A percentile compares a stretch with the other conserved stretches of the same genome.
Evolutionary conservation across 1,140 invertebrate species (phyloP).

Genomic region (Babylonia areolata): DNA sequence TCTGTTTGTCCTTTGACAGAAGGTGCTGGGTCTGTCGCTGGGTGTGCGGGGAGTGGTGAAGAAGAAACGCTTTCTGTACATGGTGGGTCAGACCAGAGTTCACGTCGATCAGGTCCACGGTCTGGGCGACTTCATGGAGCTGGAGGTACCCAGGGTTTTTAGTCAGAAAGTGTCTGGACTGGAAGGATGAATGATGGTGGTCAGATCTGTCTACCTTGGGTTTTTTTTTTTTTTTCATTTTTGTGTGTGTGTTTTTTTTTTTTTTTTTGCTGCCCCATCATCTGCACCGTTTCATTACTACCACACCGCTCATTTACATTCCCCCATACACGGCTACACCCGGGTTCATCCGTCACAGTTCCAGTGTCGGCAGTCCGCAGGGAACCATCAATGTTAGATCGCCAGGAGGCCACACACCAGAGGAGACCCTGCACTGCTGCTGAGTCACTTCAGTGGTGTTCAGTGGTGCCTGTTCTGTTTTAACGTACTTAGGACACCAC

Average conservation of each 20-base stretch:
- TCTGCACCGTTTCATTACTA: no score
- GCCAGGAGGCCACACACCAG: no score
- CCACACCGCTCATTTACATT: no score
- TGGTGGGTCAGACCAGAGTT: constrained; percentile 89
- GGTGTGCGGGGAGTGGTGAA: constrained; percentile 83
- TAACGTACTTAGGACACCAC: no score
- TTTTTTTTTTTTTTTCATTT: not conserved
- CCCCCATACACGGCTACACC: no score
- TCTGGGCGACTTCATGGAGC: constrained; percentile 91
- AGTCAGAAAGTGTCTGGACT: not conserved
- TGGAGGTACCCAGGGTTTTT: constrained; percentile 82
- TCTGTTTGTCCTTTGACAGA: constrained; percentile 54
- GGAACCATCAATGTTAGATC: no score
- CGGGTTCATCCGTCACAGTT: no score
- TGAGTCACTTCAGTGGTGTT: no score
- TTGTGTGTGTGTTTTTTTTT: not conserved
- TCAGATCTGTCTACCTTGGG: constrained; percentile 15
- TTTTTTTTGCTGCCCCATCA: not conserved
- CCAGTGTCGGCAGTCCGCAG: no score
- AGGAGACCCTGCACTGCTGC: no score
- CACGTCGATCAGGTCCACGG: constrained; percentile 90
- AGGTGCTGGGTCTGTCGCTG: constrained; percentile 76
- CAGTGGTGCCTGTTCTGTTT: no score
- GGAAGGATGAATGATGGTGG: not conserved
- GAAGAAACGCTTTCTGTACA: constrained; percentile 85